These are phyloP conservation scores for Calycopis cecrops DNA, from an alignment of 1,140 invertebrate genomes.

Conservation along the genomic window DNA sequence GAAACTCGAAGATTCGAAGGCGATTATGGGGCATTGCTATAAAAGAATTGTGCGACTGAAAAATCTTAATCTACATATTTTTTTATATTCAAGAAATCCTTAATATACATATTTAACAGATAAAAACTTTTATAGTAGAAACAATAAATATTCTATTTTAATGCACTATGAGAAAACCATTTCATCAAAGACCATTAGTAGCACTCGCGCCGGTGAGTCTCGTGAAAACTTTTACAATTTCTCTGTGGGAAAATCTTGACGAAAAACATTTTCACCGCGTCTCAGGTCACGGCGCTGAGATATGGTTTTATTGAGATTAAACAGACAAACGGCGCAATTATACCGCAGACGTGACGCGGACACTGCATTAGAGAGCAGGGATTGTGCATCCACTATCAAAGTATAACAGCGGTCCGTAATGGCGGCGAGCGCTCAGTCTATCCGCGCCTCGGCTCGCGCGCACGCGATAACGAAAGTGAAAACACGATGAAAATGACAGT, in stretches of 20 bases:
- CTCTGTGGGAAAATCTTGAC: conserved; percentile 43
- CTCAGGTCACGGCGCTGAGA: conserved; percentile 62
- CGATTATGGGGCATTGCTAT: too few species aligned
- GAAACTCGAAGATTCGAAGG: too few species aligned
- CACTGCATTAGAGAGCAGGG: conserved; percentile 66
- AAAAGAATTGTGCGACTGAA: too few species aligned
- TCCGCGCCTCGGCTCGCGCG: conserved; percentile 45
- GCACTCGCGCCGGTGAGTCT: conserved; percentile 28
- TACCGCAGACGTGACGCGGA: conserved; percentile 66
- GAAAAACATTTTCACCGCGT: conserved; percentile 60
- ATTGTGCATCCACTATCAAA: conserved; percentile 66
- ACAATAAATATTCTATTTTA: background rate
- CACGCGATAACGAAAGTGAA: conserved; percentile 60
- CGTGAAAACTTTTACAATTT: conserved; percentile 17
- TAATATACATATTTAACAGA: too few species aligned
- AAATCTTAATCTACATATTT: too few species aligned
- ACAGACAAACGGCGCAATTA: conserved; percentile 62
- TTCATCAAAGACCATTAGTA: conserved; percentile 12
- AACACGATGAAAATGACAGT: conserved; percentile 64
- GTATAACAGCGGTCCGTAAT: conserved; percentile 56
- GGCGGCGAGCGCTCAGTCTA: conserved; percentile 54
- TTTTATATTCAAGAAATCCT: too few species aligned
- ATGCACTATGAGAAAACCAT: conserved; percentile 23
- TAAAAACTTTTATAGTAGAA: too few species aligned
- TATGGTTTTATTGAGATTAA: conserved; percentile 63